Conservation (phyloP, 2,888 invertebrate species). For the Pediacus dermestoides region DNA sequence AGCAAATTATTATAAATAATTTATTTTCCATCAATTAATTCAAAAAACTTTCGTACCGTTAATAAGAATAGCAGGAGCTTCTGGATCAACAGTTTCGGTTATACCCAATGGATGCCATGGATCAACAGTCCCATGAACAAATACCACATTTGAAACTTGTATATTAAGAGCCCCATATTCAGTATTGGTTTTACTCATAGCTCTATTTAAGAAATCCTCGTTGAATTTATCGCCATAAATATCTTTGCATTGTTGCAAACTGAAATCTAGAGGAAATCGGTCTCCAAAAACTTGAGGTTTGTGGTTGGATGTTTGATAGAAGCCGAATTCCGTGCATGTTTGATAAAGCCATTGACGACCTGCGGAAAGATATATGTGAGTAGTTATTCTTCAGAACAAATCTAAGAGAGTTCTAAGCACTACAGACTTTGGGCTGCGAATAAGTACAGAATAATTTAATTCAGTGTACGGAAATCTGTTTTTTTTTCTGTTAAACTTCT, state of each 20-base stretch:
- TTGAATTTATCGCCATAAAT: conserved; percentile 76
- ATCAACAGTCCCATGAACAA: conserved; percentile 85
- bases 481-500: too few relatives aligned
- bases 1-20: too few relatives aligned
- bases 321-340: conserved; percentile 95
- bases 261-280: conserved; percentile 73
- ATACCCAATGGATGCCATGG: conserved; percentile 84
- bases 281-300: conserved; percentile 66
- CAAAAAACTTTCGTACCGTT: too few relatives aligned
- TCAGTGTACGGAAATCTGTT: too few relatives aligned
- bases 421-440: too few relatives aligned
- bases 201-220: conserved; percentile 57
- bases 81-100: conserved; percentile 54
- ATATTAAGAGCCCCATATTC: conserved; percentile 74
- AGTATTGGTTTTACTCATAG: conserved; percentile 70
- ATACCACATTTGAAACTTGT: conserved; percentile 69
- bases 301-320: conserved; percentile 82
- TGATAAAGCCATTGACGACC: conserved; percentile 87
- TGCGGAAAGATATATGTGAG: background rate
- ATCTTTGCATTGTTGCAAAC: conserved; percentile 76
- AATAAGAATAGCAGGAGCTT: conserved; percentile 70
- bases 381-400: background rate
- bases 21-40: too few relatives aligned
- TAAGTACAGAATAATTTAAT: too few relatives aligned
- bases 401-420: too few relatives aligned